These are phyloP conservation scores for Apaloderma vittatum DNA, from an alignment of 2,113 vertebrate species.

Conservation along the genomic window DNA sequence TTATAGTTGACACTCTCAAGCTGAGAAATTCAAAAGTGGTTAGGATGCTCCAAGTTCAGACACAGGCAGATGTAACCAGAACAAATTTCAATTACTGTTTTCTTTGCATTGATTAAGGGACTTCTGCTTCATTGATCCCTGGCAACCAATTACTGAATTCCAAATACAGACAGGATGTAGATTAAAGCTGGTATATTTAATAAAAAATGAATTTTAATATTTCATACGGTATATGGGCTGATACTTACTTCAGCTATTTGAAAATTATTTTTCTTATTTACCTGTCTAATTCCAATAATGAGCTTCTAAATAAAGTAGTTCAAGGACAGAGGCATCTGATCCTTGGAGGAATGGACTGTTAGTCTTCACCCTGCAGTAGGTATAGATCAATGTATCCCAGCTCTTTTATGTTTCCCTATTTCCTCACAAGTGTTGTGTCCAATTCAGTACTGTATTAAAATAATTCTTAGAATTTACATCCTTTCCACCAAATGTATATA, in stretches of 20 bases:
- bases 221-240: neutral
- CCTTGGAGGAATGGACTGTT: neutral
- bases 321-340: neutral
- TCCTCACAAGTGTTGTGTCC: neutral
- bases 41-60: neutral
- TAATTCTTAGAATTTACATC: neutral
- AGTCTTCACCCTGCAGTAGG: fast-evolving
- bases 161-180: neutral
- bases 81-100: neutral
- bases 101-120: neutral
- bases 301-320: neutral
- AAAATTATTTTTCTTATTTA: neutral
- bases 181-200: neutral
- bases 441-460: neutral
- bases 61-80: neutral
- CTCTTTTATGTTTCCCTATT: neutral
- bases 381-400: neutral
- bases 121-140: neutral
- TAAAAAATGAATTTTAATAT: neutral
- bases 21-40: neutral
- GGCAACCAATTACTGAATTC: neutral
- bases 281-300: neutral
- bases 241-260: neutral
- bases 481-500: neutral
- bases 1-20: neutral